phyloP scores from a whole-genome alignment of 2,113 vertebrate species.

The Vidua chalybeata region DNA sequence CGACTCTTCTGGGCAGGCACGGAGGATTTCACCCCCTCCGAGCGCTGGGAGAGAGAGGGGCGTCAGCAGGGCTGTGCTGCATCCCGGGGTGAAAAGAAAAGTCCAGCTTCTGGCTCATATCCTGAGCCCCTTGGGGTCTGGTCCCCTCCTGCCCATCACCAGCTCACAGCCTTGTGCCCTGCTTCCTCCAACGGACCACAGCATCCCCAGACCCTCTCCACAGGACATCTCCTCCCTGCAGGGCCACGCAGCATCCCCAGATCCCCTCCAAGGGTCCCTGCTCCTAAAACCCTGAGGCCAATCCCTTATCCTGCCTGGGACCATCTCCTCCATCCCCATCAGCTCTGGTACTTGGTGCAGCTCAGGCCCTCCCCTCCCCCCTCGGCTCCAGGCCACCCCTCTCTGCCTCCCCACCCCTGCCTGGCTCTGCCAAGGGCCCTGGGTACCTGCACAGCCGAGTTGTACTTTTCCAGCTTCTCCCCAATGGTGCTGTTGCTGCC shows the following conservation, averaged over 20 bases:
- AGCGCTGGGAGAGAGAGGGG: slow-evolving; percentile 73
- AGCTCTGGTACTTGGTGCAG: background rate
- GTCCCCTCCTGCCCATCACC: background rate
- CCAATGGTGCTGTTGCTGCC: slow-evolving; percentile 76
- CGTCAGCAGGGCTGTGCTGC: background rate
- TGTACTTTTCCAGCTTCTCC: slow-evolving; percentile 89
- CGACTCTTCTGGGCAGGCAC: slow-evolving; percentile 74
- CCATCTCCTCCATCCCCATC: background rate
- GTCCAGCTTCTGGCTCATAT: background rate
- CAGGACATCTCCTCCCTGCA: background rate
- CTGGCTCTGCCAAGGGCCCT: background rate
- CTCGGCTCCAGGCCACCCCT: background rate
- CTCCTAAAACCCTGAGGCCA: background rate
- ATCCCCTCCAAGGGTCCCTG: background rate
- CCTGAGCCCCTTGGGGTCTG: background rate
- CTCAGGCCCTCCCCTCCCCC: background rate
- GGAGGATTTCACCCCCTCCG: slow-evolving; percentile 69
- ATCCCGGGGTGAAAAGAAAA: background rate
- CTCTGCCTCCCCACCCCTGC: background rate
- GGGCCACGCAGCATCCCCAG: background rate
- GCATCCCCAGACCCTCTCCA: background rate
- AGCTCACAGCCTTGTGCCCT: background rate
- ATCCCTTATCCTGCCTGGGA: background rate
- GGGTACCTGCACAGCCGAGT: slow-evolving; percentile 84
- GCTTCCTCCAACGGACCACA: background rate